Conservation (phyloP, 2,113 vertebrate species). For the Myotis brandtii region DNA sequence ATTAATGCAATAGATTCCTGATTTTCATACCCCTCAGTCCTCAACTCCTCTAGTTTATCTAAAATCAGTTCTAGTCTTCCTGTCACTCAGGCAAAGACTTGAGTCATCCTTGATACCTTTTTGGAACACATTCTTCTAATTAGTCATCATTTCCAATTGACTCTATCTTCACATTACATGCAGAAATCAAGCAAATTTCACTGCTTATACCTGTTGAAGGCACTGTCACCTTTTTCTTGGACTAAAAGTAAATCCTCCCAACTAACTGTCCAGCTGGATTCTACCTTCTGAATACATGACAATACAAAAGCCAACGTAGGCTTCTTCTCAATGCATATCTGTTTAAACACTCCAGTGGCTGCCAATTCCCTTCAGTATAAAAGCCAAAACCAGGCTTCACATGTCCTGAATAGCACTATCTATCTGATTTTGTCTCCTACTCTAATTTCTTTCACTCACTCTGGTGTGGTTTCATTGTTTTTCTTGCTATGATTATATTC, state of each 20-base stretch:
- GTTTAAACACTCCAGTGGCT: background rate
- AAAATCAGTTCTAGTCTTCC: background rate
- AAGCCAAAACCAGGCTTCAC: background rate
- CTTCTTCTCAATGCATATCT: background rate
- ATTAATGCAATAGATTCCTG: background rate
- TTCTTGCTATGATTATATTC: background rate
- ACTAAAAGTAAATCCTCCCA: background rate
- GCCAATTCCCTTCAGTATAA: background rate
- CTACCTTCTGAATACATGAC: background rate
- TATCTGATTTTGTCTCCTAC: background rate
- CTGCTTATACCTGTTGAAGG: background rate
- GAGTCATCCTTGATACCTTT: background rate
- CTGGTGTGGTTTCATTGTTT: background rate
- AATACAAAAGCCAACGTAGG: background rate
- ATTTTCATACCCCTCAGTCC: background rate
- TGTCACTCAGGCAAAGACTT: background rate
- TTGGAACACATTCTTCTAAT: background rate
- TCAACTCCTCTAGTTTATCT: background rate
- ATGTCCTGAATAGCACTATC: background rate
- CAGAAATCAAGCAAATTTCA: background rate
- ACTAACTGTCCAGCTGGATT: background rate
- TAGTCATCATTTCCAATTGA: background rate
- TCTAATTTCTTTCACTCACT: background rate
- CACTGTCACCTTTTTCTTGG: background rate
- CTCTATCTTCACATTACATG: background rate